Evolutionary conservation across 2,113 vertebrate genomes (phyloP).

Genomic region (Varanus salvator): DNA sequence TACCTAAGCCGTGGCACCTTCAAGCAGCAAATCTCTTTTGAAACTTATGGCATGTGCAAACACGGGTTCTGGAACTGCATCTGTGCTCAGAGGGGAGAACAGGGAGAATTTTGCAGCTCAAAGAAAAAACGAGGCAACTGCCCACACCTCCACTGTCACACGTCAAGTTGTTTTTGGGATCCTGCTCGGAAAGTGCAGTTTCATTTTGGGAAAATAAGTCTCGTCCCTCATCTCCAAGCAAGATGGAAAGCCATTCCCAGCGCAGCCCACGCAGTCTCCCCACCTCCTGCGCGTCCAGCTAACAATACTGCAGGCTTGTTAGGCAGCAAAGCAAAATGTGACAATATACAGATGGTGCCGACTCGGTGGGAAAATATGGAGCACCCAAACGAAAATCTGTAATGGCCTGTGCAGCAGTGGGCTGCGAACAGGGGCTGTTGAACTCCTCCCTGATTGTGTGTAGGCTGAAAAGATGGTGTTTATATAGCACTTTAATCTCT

Average conservation of each 20-base stretch:
- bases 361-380: not conserved
- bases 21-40: too few species aligned
- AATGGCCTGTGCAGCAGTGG: not conserved
- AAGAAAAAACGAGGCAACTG: too few species aligned
- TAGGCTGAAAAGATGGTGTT: not conserved
- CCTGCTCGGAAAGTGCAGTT: not conserved
- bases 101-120: too few species aligned
- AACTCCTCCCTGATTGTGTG: not conserved
- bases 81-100: too few species aligned
- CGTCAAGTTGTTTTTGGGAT: not conserved
- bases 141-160: not conserved
- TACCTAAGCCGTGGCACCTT: too few species aligned
- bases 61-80: too few species aligned
- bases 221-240: not conserved
- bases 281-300: not conserved
- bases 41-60: too few species aligned
- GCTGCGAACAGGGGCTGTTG: not conserved
- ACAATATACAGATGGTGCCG: not conserved
- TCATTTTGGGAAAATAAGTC: not conserved
- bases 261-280: not conserved
- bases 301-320: not conserved
- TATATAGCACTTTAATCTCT: not conserved
- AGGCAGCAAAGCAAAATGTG: not conserved
- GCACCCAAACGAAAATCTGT: not conserved
- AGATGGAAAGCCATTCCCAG: not conserved